Conservation (phyloP, 1,140 invertebrate genomes). For the Matsumurasca onukii region DNA sequence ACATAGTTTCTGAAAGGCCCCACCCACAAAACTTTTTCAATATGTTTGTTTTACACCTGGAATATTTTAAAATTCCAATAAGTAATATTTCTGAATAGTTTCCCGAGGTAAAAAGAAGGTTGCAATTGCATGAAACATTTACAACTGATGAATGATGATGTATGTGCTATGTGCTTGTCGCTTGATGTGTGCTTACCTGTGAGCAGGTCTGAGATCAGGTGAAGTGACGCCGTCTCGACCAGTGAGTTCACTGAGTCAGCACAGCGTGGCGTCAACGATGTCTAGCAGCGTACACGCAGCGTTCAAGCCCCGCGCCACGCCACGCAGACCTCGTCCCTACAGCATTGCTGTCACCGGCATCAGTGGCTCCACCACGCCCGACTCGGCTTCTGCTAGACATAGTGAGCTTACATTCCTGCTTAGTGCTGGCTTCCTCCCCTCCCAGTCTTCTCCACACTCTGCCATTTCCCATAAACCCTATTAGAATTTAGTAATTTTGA, state of each 20-base stretch:
- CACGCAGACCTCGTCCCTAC: constrained; percentile 70
- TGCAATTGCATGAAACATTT: too few relatives aligned
- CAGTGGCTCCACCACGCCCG: constrained; percentile 45
- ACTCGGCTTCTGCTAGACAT: constrained; percentile 41
- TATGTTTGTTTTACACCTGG: too few relatives aligned
- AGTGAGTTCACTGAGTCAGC: constrained; percentile 75
- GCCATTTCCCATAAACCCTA: neutral
- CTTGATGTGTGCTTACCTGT: constrained; percentile 24
- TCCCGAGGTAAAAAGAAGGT: too few relatives aligned
- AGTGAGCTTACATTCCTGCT: constrained; percentile 49
- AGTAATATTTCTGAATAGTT: too few relatives aligned
- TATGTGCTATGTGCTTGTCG: too few relatives aligned
- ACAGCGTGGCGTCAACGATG: constrained; percentile 56
- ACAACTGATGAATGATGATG: too few relatives aligned
- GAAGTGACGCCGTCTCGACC: constrained; percentile 73
- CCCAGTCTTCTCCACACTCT: neutral
- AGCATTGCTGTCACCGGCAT: constrained; percentile 85
- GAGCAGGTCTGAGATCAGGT: constrained; percentile 62
- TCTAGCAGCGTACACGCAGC: constrained; percentile 48
- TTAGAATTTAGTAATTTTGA: too few relatives aligned
- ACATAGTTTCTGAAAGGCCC: too few relatives aligned
- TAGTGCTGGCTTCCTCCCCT: neutral
- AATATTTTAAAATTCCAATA: too few relatives aligned
- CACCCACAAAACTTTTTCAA: too few relatives aligned
- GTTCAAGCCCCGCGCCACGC: constrained; percentile 46